Evolutionary conservation across 2,888 invertebrate species (phyloP), one percentile per base, ranked within the genome.

Genomic region (Pterostichus niger): DNA sequence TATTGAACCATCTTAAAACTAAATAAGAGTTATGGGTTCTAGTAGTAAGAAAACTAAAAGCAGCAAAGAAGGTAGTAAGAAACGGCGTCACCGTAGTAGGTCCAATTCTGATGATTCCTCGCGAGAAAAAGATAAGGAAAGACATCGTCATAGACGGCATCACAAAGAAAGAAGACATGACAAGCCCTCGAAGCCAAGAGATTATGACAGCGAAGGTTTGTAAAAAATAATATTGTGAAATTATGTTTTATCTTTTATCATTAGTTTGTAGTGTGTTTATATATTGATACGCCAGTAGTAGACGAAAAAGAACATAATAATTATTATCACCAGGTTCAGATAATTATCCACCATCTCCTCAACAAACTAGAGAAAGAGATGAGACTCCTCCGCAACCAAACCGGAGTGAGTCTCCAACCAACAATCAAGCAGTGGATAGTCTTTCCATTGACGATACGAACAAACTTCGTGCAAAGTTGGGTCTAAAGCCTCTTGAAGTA

Each of bases 391-490:
- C 64, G 10, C 56, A 11, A 49, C 31, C 59, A 31, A 59, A 31
- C 7, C 49, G 68, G 0, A 40, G 15, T 84, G 89, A 89, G 83
- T 89, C 89, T 9, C 87, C 89, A 52, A 88, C 89, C 33, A 90
- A 87, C 85, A 89, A 88, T 61, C 88, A 88, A 75, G 90, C 89
- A 73, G 90, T 88, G 88, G 93, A 90, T 87, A 94, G 92, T 86
- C 90, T 97, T 15, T 96, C 97, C 0, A 92, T 97, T 71, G 94
- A 95, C 78, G 97, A 96, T 86, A 97, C 96, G 5, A 98, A 98
- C 90, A 95, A 95, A 85, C 90, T 99, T 10, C 92, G 99, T 87
- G 96, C 96, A 0, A 98, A 98, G 89, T 92, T 99, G 31, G 99
- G 99, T 0, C 91, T 99, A 46, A 98, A 98, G 88, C 99, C 99